Evolutionary conservation across 2,888 invertebrate species (phyloP), one percentile per base, ranked within the genome.

Genomic region (Augochlorella aurata): DNA sequence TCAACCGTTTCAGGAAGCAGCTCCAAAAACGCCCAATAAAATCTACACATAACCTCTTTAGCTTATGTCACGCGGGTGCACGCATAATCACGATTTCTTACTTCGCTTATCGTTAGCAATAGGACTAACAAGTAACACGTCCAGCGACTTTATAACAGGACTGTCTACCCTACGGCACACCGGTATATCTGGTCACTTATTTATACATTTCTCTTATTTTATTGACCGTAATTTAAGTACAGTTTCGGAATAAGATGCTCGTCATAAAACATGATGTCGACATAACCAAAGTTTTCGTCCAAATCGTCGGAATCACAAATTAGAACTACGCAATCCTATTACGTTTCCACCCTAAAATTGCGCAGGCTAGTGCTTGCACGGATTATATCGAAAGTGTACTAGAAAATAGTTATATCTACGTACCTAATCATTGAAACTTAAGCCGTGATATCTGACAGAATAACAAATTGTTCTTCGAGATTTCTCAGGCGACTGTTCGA

Each of bases 21-120:
- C 70, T 79, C 77, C 44, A 66, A 45, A 71, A 58, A 58, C 58
- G 24, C 21, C 24, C 14, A 24, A n/a, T 24, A 58, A 58, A 58
- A 24, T 24, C 58, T 24, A 24, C 24, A 12, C 61, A 54, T 74
- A 79, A 79, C 70, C 77, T 71, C 77, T 71, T 77, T 77, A 54
- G 52, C 47, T 74, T 29, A 68, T 74, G 83, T 79, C 58, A 70
- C 67, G 68, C 80, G 77, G 77, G 77, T 69, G 72, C 74, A 79
- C 74, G 65, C 63, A 77, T 44, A 29, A 74, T 67, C 77, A 21
- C 73, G 66, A 76, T 85, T 71, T 63, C 69, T 65, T 76, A 77
- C 71, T 85, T 85, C 65, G 68, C 69, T 61, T 84, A 61, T 71
- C 67, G 76, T 29, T n/a, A 52, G 78, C 69, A 77, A 77, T 61